Percentiles rank a stretch among this genome's conserved stretches.
Conservation (phyloP, 2,113 vertebrate genomes). For the Jacana jacana region DNA sequence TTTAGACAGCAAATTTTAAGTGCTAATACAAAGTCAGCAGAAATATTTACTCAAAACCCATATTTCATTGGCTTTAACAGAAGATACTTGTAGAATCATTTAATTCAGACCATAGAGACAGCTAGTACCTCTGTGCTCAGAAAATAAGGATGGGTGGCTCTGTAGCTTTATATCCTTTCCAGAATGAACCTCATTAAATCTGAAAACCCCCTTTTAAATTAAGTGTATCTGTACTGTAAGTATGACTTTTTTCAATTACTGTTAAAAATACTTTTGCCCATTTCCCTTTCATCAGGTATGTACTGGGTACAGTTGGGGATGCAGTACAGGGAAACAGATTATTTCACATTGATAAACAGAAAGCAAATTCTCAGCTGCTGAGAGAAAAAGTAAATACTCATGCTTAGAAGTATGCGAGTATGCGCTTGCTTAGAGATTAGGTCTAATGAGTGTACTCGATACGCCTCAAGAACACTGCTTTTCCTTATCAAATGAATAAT, state of each 20-base stretch:
- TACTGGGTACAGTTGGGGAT: neutral
- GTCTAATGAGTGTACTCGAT: neutral
- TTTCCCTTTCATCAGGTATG: neutral
- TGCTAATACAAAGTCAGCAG: neutral
- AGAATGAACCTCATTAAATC: neutral
- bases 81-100: neutral
- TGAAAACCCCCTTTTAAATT: neutral
- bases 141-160: neutral
- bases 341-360: neutral
- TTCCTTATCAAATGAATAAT: neutral
- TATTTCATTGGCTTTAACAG: neutral
- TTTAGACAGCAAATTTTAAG: neutral
- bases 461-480: neutral
- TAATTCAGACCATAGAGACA: neutral
- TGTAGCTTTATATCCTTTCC: neutral
- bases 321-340: neutral
- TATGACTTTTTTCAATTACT: neutral
- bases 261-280: neutral
- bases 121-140: neutral
- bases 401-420: neutral
- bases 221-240: neutral
- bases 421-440: neutral
- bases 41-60: neutral
- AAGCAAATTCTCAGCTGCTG: neutral
- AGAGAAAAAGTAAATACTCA: neutral